Evolutionary conservation across 2,797 vertebrate species (phyloP), one percentile per base, ranked within the genome.

Genomic region (Ispidina lecontei): DNA sequence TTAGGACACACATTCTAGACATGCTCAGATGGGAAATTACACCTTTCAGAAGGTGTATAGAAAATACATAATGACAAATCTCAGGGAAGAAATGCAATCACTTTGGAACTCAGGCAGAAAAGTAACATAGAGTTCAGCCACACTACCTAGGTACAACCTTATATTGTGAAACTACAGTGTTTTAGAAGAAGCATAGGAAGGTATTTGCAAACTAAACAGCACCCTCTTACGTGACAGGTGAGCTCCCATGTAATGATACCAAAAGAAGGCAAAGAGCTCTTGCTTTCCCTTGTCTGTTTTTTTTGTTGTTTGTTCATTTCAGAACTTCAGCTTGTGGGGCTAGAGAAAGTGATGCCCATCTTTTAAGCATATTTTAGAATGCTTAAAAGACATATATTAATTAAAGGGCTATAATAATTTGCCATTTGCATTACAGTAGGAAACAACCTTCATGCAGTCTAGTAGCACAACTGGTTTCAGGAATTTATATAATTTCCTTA

Each of bases 381-480:
- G 12, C 5, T 84, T 76, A 71, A 88, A 8, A 39, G 37, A 39
- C 13, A 39, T 39, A 39, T 39, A 39, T 39, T 39, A 37, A 37
- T 37, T 76, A 71, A 88, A 8, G 26, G 4, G 33, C n/a, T 68
- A 67, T 17, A 46, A 63, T 81, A 70, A 84, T 89, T 90, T 90
- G 18, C 46, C 44, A 68, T 84, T 90, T 74, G 8, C 87, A 46
- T 68, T 94, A 59, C 10, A 60, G n/a, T 29, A 64, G 41, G 33
- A 79, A 90, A 84, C 33, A 89, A 70, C 64, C 80, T 84, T 82
- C 72, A 60, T 10, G 46, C 22, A 84, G 28, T 59, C 65, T 68
- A 62, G 46, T 74, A 88, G 37, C 41, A 76, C 68, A 87, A 68
- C 47, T 94, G 78, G 41, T 91, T 88, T 94, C 81, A 84, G 49